phyloP scores from a whole-genome alignment of 2,113 vertebrate genomes.

The Erpornis zantholeuca region DNA sequence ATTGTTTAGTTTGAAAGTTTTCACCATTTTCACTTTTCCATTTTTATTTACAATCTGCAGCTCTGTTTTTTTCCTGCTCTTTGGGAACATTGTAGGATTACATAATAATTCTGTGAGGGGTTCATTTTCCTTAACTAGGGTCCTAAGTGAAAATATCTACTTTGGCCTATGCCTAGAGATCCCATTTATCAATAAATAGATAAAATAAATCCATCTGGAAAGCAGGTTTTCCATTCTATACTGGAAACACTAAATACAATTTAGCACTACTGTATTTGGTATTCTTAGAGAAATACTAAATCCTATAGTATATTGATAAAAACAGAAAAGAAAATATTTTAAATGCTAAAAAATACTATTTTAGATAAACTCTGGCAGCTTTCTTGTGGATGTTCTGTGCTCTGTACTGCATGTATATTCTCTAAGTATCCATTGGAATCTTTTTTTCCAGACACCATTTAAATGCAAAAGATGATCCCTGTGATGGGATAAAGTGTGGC shows the following conservation, averaged over 20 bases:
- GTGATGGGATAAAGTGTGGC: background rate
- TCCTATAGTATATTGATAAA: background rate
- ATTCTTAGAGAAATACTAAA: background rate
- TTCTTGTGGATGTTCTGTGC: background rate
- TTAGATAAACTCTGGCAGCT: background rate
- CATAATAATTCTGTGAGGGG: background rate
- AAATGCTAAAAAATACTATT: background rate
- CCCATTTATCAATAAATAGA: background rate
- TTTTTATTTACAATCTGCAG: background rate
- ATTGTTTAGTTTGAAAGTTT: background rate
- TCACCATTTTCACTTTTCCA: background rate
- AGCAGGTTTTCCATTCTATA: background rate
- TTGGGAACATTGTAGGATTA: background rate
- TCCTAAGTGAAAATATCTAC: background rate
- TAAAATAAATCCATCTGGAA: background rate
- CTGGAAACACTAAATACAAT: background rate
- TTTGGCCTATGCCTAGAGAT: background rate
- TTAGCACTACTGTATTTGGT: background rate
- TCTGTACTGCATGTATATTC: accelerated
- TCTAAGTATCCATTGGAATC: background rate
- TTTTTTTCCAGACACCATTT: background rate
- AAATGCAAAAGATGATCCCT: background rate
- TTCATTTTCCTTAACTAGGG: background rate
- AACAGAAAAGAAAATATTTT: background rate
- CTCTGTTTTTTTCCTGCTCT: background rate